Base-by-base conservation (phyloP, 2,797 vertebrate species). In the Bryconaethiops microstoma region DNA sequence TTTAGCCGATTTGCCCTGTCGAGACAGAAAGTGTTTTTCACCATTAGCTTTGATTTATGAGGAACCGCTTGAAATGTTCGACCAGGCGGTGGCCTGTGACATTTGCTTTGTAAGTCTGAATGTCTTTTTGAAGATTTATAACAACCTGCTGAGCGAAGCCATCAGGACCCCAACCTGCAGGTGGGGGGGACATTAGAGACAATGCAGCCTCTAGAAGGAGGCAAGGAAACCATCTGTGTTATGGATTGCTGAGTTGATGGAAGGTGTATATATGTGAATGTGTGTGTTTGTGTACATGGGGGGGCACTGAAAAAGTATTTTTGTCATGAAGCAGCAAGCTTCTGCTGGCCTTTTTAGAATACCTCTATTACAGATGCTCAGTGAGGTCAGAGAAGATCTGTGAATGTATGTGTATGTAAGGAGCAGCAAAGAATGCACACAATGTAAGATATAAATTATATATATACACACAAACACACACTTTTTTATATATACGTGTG, bases 111-210 rank as follows among this genome's bases (percentile, higher is more conserved):
- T 84, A 82, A 65, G 54, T 71, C 62, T 76, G 42, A 72, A 76
- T 79, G 84, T 79, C 77, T 69, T 80, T 84, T 84, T 35, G 48
- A 75, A 67, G 78, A 87, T 87, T 79, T 83, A 82, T 83, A 59
- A 78, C 71, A 59, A 59, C 14, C 40, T 55, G 72, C 63, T 67
- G 73, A 84, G 50, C 9, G 48, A 48, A 72, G 79, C 79, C 77
- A 29, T 67, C 52, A 74, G 23, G 17, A 23, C 40, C 8, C 8
- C 13, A 17, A 64, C 79, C 82, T 17, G 42, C 59, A 76, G 73
- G 79, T 82, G 72, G 70, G 25, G 23, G 60, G 82, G 64, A 29
- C 80, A 79, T 85, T 84, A 55, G n/a, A 25, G 52, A 84, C 67
- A 81, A 82, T 55, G 78, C 83, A 76, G 62, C 69, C 25, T 59